Conservation (phyloP, 2,113 vertebrate genomes). For the Clupea harengus region DNA sequence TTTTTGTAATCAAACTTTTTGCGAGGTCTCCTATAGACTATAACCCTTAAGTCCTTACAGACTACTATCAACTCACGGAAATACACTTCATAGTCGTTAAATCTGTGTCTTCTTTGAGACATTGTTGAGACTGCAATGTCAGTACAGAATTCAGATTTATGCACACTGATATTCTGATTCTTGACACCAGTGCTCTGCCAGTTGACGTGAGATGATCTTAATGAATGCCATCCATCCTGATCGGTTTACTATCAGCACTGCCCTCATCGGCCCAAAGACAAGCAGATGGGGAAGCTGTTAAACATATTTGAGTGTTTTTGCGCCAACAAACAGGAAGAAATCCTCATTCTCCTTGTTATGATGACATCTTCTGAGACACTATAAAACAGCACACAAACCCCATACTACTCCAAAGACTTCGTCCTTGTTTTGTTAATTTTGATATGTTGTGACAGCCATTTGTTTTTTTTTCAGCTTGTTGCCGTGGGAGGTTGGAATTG, state of each 20-base stretch:
- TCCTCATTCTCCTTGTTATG: background rate
- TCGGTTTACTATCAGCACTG: background rate
- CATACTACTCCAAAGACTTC: background rate
- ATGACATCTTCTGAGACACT: background rate
- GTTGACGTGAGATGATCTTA: background rate
- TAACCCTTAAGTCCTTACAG: too few relatives aligned
- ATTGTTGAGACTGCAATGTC: background rate
- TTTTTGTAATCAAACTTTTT: background rate
- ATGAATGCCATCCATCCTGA: background rate
- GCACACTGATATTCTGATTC: background rate
- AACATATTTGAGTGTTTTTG: background rate
- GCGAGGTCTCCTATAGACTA: too few relatives aligned
- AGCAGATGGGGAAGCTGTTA: background rate
- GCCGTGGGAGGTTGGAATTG: background rate
- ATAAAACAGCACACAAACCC: background rate
- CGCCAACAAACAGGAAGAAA: background rate
- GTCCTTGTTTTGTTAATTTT: background rate
- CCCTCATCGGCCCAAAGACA: background rate
- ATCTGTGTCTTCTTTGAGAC: too few relatives aligned
- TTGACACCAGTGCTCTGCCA: background rate
- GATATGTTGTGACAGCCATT: background rate
- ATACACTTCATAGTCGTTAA: too few relatives aligned
- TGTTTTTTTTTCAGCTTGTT: background rate
- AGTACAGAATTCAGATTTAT: background rate
- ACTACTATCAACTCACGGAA: too few relatives aligned